These are phyloP conservation scores for Vidua macroura DNA, from an alignment of 2,113 vertebrate genomes.

Conservation along the genomic window DNA sequence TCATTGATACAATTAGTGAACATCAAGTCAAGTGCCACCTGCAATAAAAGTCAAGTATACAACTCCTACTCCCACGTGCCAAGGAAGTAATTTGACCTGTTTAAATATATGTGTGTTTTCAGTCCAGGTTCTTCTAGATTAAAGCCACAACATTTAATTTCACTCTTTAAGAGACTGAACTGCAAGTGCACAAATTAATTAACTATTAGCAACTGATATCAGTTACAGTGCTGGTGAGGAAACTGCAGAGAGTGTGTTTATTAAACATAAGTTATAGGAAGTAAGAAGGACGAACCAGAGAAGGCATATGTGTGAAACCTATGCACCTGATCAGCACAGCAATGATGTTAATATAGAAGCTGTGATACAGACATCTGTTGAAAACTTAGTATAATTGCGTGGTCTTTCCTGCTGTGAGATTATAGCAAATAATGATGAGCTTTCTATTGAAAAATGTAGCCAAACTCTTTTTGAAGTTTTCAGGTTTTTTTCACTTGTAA, in stretches of 20 bases:
- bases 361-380: neutral
- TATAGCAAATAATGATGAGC: neutral
- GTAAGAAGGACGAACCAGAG: conserved; percentile 11
- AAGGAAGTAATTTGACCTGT: neutral
- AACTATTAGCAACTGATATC: conserved; percentile 42
- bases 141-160: conserved; percentile 62
- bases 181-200: conserved; percentile 64
- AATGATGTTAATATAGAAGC: neutral
- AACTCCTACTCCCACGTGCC: neutral
- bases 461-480: neutral
- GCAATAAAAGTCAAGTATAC: neutral
- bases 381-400: neutral
- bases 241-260: conserved; percentile 12
- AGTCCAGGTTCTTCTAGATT: neutral
- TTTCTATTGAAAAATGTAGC: neutral
- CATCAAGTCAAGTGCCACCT: neutral
- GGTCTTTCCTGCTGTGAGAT: neutral
- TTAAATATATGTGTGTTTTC: neutral
- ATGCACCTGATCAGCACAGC: conserved; percentile 7
- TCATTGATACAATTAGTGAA: neutral
- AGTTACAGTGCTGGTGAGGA: neutral
- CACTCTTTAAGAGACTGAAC: conserved; percentile 37
- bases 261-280: conserved; percentile 7
- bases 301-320: conserved; percentile 16
- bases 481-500: neutral